Evolutionary conservation across 2,113 vertebrate genomes (phyloP).

Genomic region (Drymodes brunneopygia): DNA sequence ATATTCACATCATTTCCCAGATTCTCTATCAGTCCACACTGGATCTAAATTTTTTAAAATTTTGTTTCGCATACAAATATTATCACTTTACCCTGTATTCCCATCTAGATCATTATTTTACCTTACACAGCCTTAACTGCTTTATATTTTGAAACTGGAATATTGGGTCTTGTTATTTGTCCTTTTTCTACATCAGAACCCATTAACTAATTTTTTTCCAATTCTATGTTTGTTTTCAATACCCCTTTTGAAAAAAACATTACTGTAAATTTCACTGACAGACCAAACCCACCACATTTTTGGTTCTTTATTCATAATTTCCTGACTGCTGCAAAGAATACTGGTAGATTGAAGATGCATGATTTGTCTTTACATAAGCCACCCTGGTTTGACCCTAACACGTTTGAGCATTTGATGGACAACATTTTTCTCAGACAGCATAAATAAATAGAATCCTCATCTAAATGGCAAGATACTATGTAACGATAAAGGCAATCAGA

Average conservation of each 20-base stretch:
- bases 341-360: neutral
- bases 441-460: neutral
- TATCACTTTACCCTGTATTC: neutral
- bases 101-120: neutral
- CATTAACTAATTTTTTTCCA: neutral
- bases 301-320: neutral
- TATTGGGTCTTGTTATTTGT: neutral
- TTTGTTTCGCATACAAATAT: neutral
- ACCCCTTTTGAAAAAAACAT: neutral
- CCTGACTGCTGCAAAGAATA: neutral
- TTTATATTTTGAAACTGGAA: neutral
- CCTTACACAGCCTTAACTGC: neutral
- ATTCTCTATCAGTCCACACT: neutral
- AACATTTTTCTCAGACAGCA: neutral
- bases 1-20: neutral
- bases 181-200: neutral
- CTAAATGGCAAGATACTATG: neutral
- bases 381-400: neutral
- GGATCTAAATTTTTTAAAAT: neutral
- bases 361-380: neutral
- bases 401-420: neutral
- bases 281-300: neutral
- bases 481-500: conserved; percentile 38
- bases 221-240: neutral
- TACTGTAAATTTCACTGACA: neutral